phyloP scores from a whole-genome alignment of 2,888 invertebrate genomes.

The Alsophila aescularia region DNA sequence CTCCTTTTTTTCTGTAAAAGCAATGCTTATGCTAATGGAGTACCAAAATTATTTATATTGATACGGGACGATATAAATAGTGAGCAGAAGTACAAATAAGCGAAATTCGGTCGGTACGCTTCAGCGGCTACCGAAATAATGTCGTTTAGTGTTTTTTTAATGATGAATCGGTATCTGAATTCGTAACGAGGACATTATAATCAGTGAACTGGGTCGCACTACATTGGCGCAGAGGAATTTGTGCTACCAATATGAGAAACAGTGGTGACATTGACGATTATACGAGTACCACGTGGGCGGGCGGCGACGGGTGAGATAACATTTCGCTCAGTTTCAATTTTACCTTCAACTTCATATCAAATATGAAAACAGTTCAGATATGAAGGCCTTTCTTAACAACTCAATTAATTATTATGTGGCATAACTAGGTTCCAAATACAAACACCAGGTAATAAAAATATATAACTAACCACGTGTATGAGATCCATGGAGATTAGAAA shows the following conservation, averaged over 20 bases:
- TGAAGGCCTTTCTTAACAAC: too few relatives aligned
- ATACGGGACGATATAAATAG: conserved; percentile 19
- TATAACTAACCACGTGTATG: too few relatives aligned
- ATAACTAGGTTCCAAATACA: too few relatives aligned
- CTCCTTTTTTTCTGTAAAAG: conserved; percentile 17
- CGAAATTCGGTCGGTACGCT: conserved; percentile 8
- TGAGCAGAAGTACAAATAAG: conserved; percentile 13
- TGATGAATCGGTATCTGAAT: conserved; percentile 30
- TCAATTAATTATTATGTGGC: too few relatives aligned
- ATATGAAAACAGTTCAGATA: background rate
- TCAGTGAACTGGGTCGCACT: conserved; percentile 59
- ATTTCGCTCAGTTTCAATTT: conserved; percentile 19
- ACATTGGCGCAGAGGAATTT: conserved; percentile 57
- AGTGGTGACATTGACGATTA: conserved; percentile 65
- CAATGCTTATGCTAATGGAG: conserved; percentile 4
- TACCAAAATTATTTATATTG: conserved; percentile 24
- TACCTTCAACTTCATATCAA: conserved; percentile 21
- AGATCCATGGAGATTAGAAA: background rate
- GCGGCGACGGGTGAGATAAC: conserved; percentile 46
- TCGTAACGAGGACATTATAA: conserved; percentile 46
- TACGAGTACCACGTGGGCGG: conserved; percentile 63
- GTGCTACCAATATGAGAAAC: conserved; percentile 54
- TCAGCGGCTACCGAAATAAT: conserved; percentile 8
- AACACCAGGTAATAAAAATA: too few relatives aligned
- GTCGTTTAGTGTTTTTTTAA: conserved; percentile 8